phyloP scores from a whole-genome alignment of 2,113 vertebrate genomes.

The Colaptes auratus region DNA sequence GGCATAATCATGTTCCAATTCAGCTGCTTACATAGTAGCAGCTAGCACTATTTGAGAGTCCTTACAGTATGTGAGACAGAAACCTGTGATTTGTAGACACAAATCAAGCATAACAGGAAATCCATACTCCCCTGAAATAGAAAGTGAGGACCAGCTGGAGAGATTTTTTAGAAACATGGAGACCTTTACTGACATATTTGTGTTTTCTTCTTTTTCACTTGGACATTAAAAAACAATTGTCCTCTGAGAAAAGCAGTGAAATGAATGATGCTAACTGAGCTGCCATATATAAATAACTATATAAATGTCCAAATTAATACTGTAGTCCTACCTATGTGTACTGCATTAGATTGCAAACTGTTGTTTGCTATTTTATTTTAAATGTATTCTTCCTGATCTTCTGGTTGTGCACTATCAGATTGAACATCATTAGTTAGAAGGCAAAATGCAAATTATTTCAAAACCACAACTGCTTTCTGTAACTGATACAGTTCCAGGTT shows the following conservation, averaged over 20 bases:
- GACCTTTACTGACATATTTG: background rate
- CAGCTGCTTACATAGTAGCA: too few relatives aligned
- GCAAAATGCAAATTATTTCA: background rate
- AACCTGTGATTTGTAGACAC: background rate
- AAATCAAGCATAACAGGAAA: background rate
- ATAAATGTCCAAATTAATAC: background rate
- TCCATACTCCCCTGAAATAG: background rate
- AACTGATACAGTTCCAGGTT: background rate
- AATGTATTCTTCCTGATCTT: background rate
- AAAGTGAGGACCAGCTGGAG: background rate
- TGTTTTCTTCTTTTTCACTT: background rate
- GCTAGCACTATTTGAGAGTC: too few relatives aligned
- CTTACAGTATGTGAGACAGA: too few relatives aligned
- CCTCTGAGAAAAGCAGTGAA: background rate
- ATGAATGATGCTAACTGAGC: background rate
- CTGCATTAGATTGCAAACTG: background rate
- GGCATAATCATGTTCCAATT: too few relatives aligned
- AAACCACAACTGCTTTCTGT: background rate
- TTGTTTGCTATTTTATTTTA: background rate
- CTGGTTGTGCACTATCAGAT: background rate
- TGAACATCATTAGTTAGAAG: background rate
- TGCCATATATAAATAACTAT: background rate
- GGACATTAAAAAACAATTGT: too few relatives aligned
- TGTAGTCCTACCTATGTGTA: background rate
- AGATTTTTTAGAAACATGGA: background rate